phyloP scores from a whole-genome alignment of 2,797 vertebrate genomes.

The Clarias fuscus region DNA sequence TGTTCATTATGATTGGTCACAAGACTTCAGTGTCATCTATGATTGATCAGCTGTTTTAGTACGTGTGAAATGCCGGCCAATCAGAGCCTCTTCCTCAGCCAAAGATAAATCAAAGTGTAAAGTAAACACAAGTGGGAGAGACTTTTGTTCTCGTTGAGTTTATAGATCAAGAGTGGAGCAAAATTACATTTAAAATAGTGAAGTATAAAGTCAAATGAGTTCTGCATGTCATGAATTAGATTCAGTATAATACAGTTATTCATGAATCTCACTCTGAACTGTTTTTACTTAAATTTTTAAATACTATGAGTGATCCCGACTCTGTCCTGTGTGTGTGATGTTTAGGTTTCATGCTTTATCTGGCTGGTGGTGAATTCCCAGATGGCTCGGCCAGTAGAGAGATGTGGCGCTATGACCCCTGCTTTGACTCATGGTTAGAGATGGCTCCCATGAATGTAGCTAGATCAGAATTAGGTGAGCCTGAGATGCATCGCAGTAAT shows the following conservation, averaged over 20 bases:
- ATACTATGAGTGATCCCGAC: not conserved
- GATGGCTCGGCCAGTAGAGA: constrained; percentile 81
- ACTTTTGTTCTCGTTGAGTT: too few relatives aligned
- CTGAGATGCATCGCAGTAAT: not conserved
- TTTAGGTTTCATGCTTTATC: constrained; percentile 75
- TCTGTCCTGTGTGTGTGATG: not conserved
- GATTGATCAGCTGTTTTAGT: too few relatives aligned
- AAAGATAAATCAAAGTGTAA: too few relatives aligned
- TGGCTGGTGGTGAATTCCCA: constrained; percentile 81
- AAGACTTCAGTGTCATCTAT: too few relatives aligned
- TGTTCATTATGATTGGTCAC: too few relatives aligned
- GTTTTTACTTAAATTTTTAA: not conserved
- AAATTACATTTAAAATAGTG: too few relatives aligned
- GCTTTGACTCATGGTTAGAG: constrained; percentile 81
- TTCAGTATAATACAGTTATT: not conserved
- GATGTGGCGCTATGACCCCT: constrained; percentile 83
- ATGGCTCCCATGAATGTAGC: constrained; percentile 82
- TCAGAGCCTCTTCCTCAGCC: too few relatives aligned
- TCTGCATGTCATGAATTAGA: too few relatives aligned
- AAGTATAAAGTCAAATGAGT: too few relatives aligned
- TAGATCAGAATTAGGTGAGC: constrained; percentile 77
- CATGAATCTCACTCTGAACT: not conserved
- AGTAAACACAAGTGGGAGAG: too few relatives aligned
- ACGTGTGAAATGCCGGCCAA: too few relatives aligned
- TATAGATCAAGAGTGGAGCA: too few relatives aligned